A percentile compares a stretch with the other conserved stretches of the same genome.
These are phyloP conservation scores for Sterrhoptilus dennistouni DNA, from an alignment of 2,113 vertebrate species.

Conservation along the genomic window DNA sequence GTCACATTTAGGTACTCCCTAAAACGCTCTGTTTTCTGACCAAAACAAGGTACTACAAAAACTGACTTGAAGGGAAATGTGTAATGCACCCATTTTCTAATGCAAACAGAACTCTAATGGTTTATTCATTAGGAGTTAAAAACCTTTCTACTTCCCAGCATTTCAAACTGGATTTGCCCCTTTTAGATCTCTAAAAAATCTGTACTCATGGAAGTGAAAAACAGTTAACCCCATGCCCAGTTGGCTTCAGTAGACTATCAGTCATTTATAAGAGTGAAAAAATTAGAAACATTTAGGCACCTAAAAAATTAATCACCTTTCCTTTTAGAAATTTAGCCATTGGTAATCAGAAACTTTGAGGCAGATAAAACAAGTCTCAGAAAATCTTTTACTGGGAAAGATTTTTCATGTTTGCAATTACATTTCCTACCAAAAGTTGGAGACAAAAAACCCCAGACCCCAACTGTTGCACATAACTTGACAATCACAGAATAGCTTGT, in stretches of 20 bases:
- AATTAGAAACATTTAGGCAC: background rate
- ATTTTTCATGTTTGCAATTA: background rate
- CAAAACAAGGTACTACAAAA: constrained; percentile 28
- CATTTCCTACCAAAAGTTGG: background rate
- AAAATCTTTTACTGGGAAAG: background rate
- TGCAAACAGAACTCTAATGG: constrained; percentile 58
- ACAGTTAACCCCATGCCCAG: background rate
- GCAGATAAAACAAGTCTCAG: background rate
- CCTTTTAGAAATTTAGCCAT: background rate
- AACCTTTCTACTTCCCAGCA: constrained; percentile 18
- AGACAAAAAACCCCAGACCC: background rate
- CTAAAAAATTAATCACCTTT: background rate
- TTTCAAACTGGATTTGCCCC: constrained; percentile 61
- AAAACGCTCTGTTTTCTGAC: constrained; percentile 48
- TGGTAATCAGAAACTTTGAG: background rate
- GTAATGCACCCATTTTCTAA: constrained; percentile 30
- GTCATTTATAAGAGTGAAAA: background rate
- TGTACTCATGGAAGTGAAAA: background rate
- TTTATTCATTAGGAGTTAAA: constrained; percentile 65
- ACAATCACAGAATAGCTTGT: background rate
- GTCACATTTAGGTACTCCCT: constrained; percentile 10
- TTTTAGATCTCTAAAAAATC: constrained; percentile 39
- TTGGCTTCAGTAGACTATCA: rapidly evolving
- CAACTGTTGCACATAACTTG: background rate
- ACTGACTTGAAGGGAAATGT: constrained; percentile 29